These are phyloP conservation scores for Helostoma temminkii DNA, from an alignment of 2,797 vertebrate genomes.

Conservation along the genomic window DNA sequence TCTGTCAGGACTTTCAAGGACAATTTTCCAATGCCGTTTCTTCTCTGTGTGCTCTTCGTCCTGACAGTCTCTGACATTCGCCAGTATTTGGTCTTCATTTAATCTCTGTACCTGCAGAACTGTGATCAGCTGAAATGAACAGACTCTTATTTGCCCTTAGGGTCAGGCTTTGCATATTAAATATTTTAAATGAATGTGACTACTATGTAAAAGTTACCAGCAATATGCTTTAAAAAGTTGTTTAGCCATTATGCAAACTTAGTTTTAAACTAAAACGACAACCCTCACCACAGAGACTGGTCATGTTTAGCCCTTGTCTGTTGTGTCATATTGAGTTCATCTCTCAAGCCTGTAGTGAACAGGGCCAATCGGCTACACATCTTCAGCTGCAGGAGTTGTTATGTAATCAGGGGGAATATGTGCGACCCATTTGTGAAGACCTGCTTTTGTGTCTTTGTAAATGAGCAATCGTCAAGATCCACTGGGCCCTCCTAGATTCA, in stretches of 20 bases:
- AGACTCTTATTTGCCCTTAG: conserved; percentile 20
- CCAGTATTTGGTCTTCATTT: conserved; percentile 30
- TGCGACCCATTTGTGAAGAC: conserved; percentile 37
- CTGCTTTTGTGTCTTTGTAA: conserved; percentile 54
- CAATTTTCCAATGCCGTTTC: no score
- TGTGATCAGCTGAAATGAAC: conserved; percentile 43
- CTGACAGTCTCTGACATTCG: conserved; percentile 42
- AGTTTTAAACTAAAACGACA: conserved; percentile 7
- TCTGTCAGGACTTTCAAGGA: no score
- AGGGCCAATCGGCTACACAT: conserved; percentile 49
- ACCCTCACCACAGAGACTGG: conserved; percentile 7
- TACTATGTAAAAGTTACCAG: not conserved
- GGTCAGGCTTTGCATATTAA: conserved; percentile 1
- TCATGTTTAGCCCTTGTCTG: conserved; percentile 39
- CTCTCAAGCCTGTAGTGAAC: conserved; percentile 45
- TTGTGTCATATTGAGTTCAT: conserved; percentile 46
- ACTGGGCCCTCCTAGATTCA: conserved; percentile 22
- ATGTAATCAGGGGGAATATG: conserved; percentile 46
- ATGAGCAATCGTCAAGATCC: conserved; percentile 35
- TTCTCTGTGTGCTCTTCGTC: conserved; percentile 31
- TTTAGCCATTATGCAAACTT: conserved; percentile 20
- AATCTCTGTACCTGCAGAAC: conserved; percentile 47
- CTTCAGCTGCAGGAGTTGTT: conserved; percentile 47
- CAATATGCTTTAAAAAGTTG: conserved; percentile 7
- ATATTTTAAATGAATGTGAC: conserved; percentile 1